phyloP scores from a whole-genome alignment of 2,113 vertebrate species.

The Todiramphus saurophagus region DNA sequence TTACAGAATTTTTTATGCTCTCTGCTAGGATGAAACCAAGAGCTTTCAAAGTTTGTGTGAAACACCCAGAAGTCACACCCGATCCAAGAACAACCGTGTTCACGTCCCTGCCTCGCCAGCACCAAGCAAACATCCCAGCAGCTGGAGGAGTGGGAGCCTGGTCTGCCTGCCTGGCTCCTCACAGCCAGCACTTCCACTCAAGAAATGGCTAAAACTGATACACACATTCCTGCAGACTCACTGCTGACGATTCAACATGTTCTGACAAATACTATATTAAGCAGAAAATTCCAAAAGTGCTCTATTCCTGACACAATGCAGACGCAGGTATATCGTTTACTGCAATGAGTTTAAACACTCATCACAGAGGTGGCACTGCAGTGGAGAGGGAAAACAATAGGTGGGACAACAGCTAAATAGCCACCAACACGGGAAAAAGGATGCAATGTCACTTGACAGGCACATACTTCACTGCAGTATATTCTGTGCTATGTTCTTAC shows the following conservation, averaged over 20 bases:
- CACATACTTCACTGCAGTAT: background rate
- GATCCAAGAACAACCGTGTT: background rate
- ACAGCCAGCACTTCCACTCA: background rate
- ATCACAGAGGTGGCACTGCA: background rate
- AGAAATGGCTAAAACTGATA: background rate
- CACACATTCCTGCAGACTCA: background rate
- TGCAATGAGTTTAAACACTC: background rate
- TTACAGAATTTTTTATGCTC: background rate
- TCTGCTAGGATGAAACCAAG: background rate
- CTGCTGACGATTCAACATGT: background rate
- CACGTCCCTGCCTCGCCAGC: background rate
- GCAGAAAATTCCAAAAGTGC: conserved; percentile 12
- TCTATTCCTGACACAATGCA: background rate
- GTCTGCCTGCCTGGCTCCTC: background rate
- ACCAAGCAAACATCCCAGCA: background rate
- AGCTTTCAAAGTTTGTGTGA: background rate
- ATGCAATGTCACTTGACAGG: background rate
- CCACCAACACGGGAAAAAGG: background rate
- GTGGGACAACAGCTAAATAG: background rate
- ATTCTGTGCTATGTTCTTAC: background rate
- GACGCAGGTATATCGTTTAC: background rate
- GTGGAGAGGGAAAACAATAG: background rate
- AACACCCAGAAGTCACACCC: background rate
- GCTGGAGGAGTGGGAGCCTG: background rate
- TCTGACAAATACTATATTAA: conserved; percentile 27